Base-by-base conservation (phyloP, 2,888 invertebrate species). In the Lepidocyrtinus sp. region DNA sequence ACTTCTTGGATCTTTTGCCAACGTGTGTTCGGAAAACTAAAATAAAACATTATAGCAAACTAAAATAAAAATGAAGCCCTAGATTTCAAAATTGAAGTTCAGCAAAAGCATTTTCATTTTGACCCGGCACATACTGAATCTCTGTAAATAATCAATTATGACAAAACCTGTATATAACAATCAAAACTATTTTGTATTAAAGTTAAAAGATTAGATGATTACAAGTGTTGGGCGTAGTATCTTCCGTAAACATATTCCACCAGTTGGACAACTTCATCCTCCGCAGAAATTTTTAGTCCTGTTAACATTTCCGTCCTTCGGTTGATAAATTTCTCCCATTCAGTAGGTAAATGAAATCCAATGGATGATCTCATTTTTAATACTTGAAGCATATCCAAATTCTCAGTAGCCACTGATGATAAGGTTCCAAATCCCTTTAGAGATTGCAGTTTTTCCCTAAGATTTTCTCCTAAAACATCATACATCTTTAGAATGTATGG, bases 381-480 rank as follows among this genome's bases (percentile, higher is more conserved):
- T 59, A 15, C 3, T 9, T 9, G n/a, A 59, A 59, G 3, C 59
- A 7, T 59, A 17, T n/a, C n/a, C 12, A 59, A 5, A n/a, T 59
- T 59, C 9, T 22, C 22, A 21, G 24, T 62, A 17, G n/a, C 72
- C 45, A 63, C 46, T 17, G 19, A 1, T 9, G 55, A 24, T 7
- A 69, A n/a, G n/a, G n/a, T 50, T 26, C 1, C 55, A 69, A 26
- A 0, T 50, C 26, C 0, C 15, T 63, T 46, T n/a, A 15, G 63
- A 22, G 15, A 5, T 7, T 15, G 17, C 65, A 63, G 5, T n/a
- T 50, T 12, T 9, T 64, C 12, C n/a, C 64, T 74, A 5, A 25
- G 26, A 17, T 74, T 24, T 19, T 65, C 59, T 50, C 65, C 55
- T 27, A 74, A 17, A 0, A 74, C 74, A n/a, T 74, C 74, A 19